Percentiles rank a stretch among this genome's conserved stretches.
phyloP scores from a whole-genome alignment of 2,113 vertebrate species.

The Silurus asotus region DNA sequence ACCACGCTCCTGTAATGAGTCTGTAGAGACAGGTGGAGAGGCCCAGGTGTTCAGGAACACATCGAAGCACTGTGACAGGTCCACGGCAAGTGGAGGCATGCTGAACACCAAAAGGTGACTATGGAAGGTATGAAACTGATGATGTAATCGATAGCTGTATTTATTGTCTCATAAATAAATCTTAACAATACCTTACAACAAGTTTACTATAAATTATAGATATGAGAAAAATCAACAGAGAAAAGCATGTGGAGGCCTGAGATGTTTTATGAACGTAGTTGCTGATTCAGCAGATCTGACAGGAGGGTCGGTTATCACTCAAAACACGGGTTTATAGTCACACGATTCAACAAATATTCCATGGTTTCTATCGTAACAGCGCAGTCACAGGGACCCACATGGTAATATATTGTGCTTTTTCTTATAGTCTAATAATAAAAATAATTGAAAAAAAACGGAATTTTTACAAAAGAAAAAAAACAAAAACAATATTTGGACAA shows the following conservation, averaged over 20 bases:
- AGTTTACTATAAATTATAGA: neutral
- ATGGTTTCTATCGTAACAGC: neutral
- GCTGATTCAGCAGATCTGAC: neutral
- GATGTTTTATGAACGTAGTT: neutral
- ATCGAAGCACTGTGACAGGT: constrained; percentile 1
- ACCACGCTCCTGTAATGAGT: constrained; percentile 20
- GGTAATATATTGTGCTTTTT: too few relatives aligned
- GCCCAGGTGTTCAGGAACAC: constrained; percentile 60
- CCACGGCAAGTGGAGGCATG: constrained; percentile 51
- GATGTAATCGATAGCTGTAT: too few relatives aligned
- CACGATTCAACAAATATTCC: neutral
- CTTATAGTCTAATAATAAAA: neutral
- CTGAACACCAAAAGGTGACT: constrained; percentile 25
- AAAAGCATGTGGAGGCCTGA: neutral
- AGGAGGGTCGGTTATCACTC: neutral
- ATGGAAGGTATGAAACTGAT: too few relatives aligned
- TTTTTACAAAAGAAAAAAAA: too few relatives aligned
- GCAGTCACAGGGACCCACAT: neutral
- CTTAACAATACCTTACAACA: neutral
- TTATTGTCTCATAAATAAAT: neutral
- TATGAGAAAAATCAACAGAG: too few relatives aligned
- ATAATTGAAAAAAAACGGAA: neutral
- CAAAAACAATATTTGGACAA: too few relatives aligned
- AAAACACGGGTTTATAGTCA: neutral
- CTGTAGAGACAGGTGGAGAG: constrained; percentile 39